These are phyloP conservation scores for Steinernema scapterisci DNA, from an alignment of 2,888 invertebrate genomes.

Conservation along the genomic window DNA sequence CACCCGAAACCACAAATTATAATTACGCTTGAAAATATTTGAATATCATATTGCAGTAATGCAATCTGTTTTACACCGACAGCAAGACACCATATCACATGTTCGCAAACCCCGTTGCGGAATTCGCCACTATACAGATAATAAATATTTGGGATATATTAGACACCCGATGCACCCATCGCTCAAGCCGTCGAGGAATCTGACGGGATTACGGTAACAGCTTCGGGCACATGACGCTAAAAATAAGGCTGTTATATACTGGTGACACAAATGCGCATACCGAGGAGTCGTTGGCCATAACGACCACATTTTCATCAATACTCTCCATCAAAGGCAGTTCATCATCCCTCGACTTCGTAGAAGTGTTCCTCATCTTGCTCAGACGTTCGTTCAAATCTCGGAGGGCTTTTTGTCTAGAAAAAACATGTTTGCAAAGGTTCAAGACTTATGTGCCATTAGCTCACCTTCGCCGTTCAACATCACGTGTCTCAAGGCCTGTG, in stretches of 20 bases:
- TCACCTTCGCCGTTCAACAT: constrained; percentile 46
- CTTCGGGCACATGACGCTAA: neutral
- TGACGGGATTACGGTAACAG: neutral
- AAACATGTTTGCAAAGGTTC: neutral
- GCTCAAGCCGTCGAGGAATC: neutral
- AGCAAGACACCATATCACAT: too few species aligned
- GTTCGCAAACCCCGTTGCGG: too few species aligned
- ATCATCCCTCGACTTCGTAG: neutral
- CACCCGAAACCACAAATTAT: too few species aligned
- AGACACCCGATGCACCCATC: neutral
- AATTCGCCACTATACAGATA: too few species aligned
- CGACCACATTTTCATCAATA: neutral
- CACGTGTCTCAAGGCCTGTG: constrained; percentile 40
- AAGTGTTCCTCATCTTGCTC: constrained; percentile 39
- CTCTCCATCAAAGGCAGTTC: constrained; percentile 1
- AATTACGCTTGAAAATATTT: too few species aligned
- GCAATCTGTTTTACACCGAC: too few species aligned
- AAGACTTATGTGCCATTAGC: neutral
- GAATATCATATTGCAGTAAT: too few species aligned
- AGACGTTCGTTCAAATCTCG: constrained; percentile 60
- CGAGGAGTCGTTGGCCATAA: neutral
- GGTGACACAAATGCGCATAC: neutral
- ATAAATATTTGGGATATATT: too few species aligned
- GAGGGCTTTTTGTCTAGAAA: constrained; percentile 47
- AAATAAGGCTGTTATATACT: neutral